These are phyloP conservation scores for Leucophenga maculata DNA, from an alignment of 2,888 invertebrate species.

Conservation along the genomic window DNA sequence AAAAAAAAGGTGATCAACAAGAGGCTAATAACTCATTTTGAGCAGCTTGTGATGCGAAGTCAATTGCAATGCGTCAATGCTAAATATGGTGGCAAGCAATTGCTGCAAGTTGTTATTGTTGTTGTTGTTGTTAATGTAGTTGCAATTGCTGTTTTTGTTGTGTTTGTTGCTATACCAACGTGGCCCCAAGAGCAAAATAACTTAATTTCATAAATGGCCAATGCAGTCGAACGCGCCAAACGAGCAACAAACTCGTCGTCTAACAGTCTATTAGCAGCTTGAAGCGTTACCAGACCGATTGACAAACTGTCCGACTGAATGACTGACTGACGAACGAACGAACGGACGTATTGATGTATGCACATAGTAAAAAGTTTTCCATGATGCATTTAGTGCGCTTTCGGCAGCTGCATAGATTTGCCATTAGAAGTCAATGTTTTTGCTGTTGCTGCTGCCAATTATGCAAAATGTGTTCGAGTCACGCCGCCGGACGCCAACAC, in stretches of 20 bases:
- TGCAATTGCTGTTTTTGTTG: conserved; percentile 37
- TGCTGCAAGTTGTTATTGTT: conserved; percentile 36
- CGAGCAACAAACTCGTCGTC: conserved; percentile 20
- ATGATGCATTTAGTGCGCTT: too few relatives aligned
- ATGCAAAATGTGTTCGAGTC: neutral
- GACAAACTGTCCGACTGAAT: neutral
- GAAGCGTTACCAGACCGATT: neutral
- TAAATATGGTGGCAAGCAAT: conserved; percentile 41
- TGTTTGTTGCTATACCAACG: conserved; percentile 21
- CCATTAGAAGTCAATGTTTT: too few relatives aligned
- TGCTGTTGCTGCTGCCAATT: neutral
- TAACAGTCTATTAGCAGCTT: conserved; percentile 25
- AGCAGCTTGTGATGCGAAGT: conserved; percentile 43
- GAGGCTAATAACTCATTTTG: conserved; percentile 64
- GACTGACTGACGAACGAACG: neutral
- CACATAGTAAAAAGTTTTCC: neutral
- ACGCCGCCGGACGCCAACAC: neutral
- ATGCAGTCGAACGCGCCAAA: conserved; percentile 34
- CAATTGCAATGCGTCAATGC: conserved; percentile 35
- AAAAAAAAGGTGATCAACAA: conserved; percentile 52
- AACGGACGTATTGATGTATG: neutral
- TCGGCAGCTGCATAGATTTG: too few relatives aligned
- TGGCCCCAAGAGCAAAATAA: conserved; percentile 68
- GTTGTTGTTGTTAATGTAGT: conserved; percentile 35
- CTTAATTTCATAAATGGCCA: conserved; percentile 70